Base-by-base conservation (phyloP, 2,888 invertebrate genomes). In the Poecilus cupreus region DNA sequence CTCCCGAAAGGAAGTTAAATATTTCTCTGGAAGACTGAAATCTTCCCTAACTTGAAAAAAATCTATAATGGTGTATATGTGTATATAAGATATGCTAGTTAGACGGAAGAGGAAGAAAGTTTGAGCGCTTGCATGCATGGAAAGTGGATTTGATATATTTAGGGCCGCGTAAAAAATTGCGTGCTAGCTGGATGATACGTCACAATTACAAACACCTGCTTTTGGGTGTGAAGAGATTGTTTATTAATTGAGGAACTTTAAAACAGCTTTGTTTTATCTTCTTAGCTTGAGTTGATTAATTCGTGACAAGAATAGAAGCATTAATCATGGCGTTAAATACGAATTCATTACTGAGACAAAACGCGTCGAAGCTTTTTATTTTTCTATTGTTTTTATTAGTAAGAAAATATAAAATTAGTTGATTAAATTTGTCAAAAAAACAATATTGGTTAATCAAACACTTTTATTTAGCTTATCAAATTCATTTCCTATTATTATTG, bases 21-120 rank as follows among this genome's bases (percentile, higher is more conserved):
- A 83, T 83, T 82, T 82, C 82, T 74, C 85, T 87, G 88, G 87
- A 77, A 83, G 83, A 84, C 87, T 86, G 80, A 87, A 86, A 87
- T 88, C 88, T 88, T 88, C 88, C 89, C 88, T 88, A 88, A 88
- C 87, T 88, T 86, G 88, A 88, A 85, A 89, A 87, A 89, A 89
- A 89, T 89, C 89, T 88, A 89, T 89, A 89, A 89, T 88, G 88
- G 87, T 88, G 88, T 89, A 88, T 88, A 88, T 88, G 88, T 88
- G 88, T 88, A 88, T 88, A 88, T 88, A 88, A 88, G 89, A 89
- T 89, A 88, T 88, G 89, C 88, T 89, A 88, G 88, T 89, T 89
- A 88, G 88, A 87, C 86, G 87, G 37, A 87, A 88, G 86, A 88
- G 88, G 88, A 88, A 87, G 87, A 88, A 88, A 88, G 88, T 88